Evolutionary conservation across 2,113 vertebrate genomes (phyloP).

Genomic region (Syrrhaptes paradoxus): DNA sequence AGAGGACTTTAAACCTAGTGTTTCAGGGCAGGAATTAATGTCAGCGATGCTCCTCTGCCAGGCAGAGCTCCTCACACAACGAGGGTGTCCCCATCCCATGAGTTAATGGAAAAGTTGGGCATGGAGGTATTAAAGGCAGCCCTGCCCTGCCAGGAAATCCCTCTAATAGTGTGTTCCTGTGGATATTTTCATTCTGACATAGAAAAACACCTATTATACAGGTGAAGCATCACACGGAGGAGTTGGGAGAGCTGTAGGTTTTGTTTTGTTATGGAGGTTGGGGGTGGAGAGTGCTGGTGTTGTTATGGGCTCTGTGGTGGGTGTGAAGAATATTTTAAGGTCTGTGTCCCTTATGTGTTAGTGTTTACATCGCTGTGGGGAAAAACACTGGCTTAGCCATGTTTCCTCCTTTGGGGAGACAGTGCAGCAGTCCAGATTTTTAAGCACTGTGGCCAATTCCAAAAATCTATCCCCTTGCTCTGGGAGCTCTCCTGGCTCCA

Average conservation of each 20-base stretch:
- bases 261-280: neutral
- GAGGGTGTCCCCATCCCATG: neutral
- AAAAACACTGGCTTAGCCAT: neutral
- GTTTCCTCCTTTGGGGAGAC: neutral
- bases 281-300: neutral
- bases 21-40: neutral
- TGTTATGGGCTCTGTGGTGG: neutral
- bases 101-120: neutral
- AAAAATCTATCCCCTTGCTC: neutral
- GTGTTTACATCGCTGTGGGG: neutral
- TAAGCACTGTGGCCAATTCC: neutral
- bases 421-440: neutral
- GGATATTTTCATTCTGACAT: neutral
- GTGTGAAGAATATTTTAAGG: neutral
- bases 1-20: neutral
- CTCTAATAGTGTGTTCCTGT: neutral
- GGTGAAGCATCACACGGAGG: rapidly evolving
- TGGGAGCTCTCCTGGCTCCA: neutral
- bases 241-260: neutral
- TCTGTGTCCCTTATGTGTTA: neutral
- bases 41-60: neutral
- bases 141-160: neutral
- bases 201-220: neutral
- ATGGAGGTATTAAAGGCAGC: neutral
- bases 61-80: neutral